Evolutionary conservation across 2,113 vertebrate species (phyloP).

Genomic region (Trichechus manatus): DNA sequence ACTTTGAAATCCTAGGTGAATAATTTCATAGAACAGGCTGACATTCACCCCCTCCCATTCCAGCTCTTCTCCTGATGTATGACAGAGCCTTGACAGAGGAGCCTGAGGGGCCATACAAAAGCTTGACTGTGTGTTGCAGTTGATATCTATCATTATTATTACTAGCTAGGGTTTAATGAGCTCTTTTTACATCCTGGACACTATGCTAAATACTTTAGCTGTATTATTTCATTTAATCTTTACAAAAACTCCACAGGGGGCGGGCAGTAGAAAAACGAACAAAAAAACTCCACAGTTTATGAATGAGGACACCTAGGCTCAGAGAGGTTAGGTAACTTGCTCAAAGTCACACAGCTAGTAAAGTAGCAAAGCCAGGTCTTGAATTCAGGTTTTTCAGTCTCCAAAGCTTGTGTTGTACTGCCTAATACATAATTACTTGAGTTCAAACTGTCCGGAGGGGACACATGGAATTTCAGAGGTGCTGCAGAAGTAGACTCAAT

Average conservation of each 20-base stretch:
- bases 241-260: neutral
- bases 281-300: constrained; percentile 4
- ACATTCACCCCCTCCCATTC: neutral
- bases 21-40: constrained; percentile 71
- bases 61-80: constrained; percentile 61
- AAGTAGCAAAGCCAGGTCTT: neutral
- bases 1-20: constrained; percentile 77
- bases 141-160: constrained; percentile 72
- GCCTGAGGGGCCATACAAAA: constrained; percentile 44
- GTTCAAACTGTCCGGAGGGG: neutral
- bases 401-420: neutral
- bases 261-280: too few species aligned
- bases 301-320: constrained; percentile 31
- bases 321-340: constrained; percentile 42
- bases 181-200: constrained; percentile 21
- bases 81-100: constrained; percentile 71
- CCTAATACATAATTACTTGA: neutral
- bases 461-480: neutral
- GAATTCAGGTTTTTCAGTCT: constrained; percentile 14
- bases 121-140: neutral
- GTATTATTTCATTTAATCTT: constrained; percentile 58
- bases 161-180: constrained; percentile 72
- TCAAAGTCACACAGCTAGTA: constrained; percentile 5
- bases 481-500: neutral
- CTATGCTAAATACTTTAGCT: constrained; percentile 50